phyloP scores from a whole-genome alignment of 92 coral and sea anemone species.

The Epizoanthus fatuus region DNA sequence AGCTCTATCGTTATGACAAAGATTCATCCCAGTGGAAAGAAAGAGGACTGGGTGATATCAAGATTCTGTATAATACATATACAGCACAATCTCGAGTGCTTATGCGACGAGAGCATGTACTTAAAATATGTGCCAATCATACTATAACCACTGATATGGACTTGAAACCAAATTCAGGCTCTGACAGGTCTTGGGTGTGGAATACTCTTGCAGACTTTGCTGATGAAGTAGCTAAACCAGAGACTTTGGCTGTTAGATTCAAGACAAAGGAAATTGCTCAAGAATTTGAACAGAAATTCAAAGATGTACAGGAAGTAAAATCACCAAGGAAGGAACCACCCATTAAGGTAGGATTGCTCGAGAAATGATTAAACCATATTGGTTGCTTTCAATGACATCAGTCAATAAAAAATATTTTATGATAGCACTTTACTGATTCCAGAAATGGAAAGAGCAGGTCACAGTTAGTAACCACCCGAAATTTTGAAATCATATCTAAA shows the following conservation, averaged over 20 bases:
- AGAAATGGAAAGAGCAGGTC: too few species aligned
- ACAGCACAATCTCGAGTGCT: slow-evolving; percentile 80
- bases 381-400: too few species aligned
- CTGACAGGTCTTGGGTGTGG: slow-evolving; percentile 95
- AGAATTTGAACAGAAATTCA: slow-evolving; percentile 80
- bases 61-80: slow-evolving; percentile 72
- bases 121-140: slow-evolving; percentile 97
- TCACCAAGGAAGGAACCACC: slow-evolving; percentile 10
- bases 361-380: too few species aligned
- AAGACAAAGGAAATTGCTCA: slow-evolving; percentile 76
- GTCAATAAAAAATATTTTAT: too few species aligned
- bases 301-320: slow-evolving; percentile 50
- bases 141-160: slow-evolving; percentile 85
- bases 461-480: too few species aligned
- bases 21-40: slow-evolving; percentile 95
- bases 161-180: slow-evolving; percentile 80
- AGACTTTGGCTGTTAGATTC: slow-evolving; percentile 91
- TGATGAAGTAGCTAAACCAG: slow-evolving; percentile 78
- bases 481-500: too few species aligned
- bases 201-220: slow-evolving; percentile 92
- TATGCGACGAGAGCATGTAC: slow-evolving; percentile 96
- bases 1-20: slow-evolving; percentile 84
- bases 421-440: too few species aligned
- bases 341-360: not conserved
- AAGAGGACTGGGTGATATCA: slow-evolving; percentile 94